phyloP scores from a whole-genome alignment of 2,797 vertebrate species.

The Odontamblyopus lacepedii region DNA sequence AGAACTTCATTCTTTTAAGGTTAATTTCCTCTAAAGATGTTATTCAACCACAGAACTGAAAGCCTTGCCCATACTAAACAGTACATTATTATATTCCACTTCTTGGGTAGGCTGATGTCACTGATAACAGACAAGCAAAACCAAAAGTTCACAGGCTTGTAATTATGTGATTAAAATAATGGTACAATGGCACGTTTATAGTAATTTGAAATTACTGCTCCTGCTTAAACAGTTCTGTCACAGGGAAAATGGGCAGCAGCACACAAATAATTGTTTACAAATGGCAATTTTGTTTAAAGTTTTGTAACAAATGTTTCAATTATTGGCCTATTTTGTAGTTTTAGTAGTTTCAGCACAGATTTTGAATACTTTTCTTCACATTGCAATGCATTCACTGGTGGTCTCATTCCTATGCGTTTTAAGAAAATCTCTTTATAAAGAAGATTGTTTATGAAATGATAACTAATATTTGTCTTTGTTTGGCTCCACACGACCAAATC shows the following conservation, averaged over 20 bases:
- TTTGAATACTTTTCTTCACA: neutral
- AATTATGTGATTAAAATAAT: neutral
- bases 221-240: neutral
- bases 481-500: neutral
- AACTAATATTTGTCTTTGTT: neutral
- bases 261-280: neutral
- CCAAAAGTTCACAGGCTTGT: neutral
- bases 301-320: neutral
- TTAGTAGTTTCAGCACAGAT: neutral
- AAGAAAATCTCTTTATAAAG: neutral
- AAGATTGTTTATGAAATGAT: neutral
- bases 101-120: slow-evolving; percentile 5
- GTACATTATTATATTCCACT: slow-evolving; percentile 20
- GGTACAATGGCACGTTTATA: neutral
- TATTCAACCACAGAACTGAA: slow-evolving; percentile 23
- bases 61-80: slow-evolving; percentile 16
- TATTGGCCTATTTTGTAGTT: neutral
- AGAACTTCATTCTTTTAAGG: slow-evolving; percentile 29
- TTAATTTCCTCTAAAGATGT: slow-evolving; percentile 30
- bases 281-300: neutral
- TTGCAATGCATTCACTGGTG: no score
- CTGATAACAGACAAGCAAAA: neutral
- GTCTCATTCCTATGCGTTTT: neutral
- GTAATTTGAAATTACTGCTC: neutral
- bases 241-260: neutral